Conservation (phyloP, 2,888 invertebrate species). For the Axea sp. region DNA sequence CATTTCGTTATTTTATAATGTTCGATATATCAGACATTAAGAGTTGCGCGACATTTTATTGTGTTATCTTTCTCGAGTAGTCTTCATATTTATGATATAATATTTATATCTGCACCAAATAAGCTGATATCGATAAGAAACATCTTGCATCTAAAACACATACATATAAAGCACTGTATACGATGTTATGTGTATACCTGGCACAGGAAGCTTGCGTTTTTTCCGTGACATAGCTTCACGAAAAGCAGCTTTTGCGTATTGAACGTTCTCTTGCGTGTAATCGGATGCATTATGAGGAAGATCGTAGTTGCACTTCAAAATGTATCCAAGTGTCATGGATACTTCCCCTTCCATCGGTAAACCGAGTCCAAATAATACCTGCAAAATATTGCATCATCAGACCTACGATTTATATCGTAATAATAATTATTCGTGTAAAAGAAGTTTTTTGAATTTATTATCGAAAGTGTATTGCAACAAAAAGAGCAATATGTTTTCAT, state of each 20-base stretch:
- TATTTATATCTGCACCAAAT: conserved; percentile 47
- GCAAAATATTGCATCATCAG: conserved; percentile 61
- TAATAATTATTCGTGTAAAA: no score
- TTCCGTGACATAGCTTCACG: conserved; percentile 48
- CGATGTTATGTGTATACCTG: conserved; percentile 57
- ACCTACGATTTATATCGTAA: not conserved
- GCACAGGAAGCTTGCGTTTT: conserved; percentile 37
- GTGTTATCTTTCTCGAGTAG: conserved; percentile 15
- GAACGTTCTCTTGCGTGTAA: conserved; percentile 80
- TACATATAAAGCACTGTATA: conserved; percentile 22
- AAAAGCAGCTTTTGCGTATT: conserved; percentile 63
- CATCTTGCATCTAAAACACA: conserved; percentile 13
- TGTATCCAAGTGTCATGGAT: conserved; percentile 84
- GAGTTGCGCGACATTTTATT: conserved; percentile 16
- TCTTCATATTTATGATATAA: conserved; percentile 16
- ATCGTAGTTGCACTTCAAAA: conserved; percentile 85
- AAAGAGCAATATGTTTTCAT: no score
- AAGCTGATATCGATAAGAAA: conserved; percentile 49
- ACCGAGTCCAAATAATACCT: conserved; percentile 86
- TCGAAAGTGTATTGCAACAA: no score
- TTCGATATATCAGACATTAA: no score
- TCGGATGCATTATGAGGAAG: conserved; percentile 84
- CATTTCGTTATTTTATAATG: no score
- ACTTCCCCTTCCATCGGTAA: conserved; percentile 83
- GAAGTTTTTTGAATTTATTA: no score